Evolutionary conservation across 2,113 vertebrate species (phyloP).

Genomic region (Athene cunicularia): DNA sequence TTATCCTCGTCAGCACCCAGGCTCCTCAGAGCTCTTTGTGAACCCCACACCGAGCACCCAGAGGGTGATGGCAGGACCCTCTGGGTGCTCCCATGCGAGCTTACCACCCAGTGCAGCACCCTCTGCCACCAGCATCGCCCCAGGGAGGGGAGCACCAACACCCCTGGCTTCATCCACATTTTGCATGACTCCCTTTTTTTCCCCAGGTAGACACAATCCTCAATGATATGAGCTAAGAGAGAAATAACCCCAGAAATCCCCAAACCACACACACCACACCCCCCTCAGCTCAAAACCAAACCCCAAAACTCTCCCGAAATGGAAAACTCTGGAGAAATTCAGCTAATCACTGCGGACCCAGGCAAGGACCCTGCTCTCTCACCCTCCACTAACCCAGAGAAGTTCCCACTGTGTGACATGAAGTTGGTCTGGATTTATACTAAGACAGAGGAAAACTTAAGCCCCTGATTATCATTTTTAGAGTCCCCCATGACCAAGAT

Average conservation of each 20-base stretch:
- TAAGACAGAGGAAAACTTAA: neutral
- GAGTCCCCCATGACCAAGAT: neutral
- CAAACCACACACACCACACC: rapidly evolving
- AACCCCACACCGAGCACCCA: rapidly evolving
- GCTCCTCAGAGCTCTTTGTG: neutral
- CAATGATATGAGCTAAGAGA: rapidly evolving
- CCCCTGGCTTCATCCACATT: rapidly evolving
- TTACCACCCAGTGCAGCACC: rapidly evolving
- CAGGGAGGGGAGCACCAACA: rapidly evolving
- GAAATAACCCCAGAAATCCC: neutral
- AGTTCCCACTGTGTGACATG: neutral
- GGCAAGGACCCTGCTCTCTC: neutral
- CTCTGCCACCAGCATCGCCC: neutral
- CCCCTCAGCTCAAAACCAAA: neutral
- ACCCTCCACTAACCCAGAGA: neutral
- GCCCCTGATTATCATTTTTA: neutral
- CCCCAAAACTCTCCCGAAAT: neutral
- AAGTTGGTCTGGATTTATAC: neutral
- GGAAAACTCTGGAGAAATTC: neutral
- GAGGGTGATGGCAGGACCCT: neutral
- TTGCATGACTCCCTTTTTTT: neutral
- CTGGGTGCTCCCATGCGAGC: neutral
- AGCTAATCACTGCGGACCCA: neutral
- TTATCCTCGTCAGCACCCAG: neutral
- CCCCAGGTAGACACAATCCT: neutral